phyloP scores from a whole-genome alignment of 2,113 vertebrate species.

The Capreolus pygargus region DNA sequence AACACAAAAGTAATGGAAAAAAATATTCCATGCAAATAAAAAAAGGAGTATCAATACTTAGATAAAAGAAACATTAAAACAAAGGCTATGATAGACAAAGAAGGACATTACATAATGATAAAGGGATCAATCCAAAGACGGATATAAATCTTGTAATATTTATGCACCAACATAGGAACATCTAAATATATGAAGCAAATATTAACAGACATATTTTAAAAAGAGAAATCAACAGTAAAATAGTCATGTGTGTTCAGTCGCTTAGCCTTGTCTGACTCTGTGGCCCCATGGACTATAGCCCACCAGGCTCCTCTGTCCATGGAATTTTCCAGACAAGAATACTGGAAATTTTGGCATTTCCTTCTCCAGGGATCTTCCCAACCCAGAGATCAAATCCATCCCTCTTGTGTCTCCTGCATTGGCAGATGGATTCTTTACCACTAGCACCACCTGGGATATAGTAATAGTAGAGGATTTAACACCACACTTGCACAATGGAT shows the following conservation, averaged over 20 bases:
- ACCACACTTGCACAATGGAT: neutral
- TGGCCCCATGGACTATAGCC: neutral
- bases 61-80: neutral
- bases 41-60: neutral
- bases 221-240: neutral
- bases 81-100: neutral
- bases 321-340: neutral
- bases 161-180: neutral
- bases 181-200: neutral
- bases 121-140: neutral
- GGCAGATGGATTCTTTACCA: neutral
- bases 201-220: neutral
- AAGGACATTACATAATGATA: neutral
- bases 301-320: neutral
- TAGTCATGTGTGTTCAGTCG: fast-evolving
- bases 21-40: neutral
- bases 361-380: neutral
- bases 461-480: neutral
- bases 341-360: neutral
- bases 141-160: neutral
- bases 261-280: neutral
- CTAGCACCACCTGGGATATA: neutral
- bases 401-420: neutral
- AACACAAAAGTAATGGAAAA: neutral
- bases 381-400: neutral